Evolutionary conservation across 92 coral and sea anemone genomes (phyloP), one percentile per base, ranked within the genome.

Genomic region (Parazoanthus swiftii): DNA sequence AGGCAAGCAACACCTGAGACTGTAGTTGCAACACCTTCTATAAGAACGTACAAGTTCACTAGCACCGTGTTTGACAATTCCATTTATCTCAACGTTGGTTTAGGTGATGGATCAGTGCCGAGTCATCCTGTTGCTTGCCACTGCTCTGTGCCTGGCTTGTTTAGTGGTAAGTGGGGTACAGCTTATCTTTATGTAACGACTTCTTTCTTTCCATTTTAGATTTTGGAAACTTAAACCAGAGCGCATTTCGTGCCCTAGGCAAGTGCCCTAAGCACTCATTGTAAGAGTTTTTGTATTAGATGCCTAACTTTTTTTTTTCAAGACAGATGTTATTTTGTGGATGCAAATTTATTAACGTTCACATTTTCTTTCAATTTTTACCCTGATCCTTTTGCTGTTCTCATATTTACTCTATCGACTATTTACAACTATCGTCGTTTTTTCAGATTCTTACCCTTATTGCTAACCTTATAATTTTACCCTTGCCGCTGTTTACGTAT

Each of bases 101-200:
- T 78, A 95, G 97, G 95, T 81, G 83, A 95, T 95, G 98, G 90
- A 90, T 92, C 91, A 91, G 90, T 87, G 89, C 74, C 89, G 92
- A 86, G 91, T 91, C 83, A 90, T 90, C 74, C 90, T 92, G 86
- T 90, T 93, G 92, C 88, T 93, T 82, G 91, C 92, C 89, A 50
- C 91, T 63, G 98, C 91, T 85, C 93, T 95, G 15, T 94, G 96
- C 81, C 92, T 95, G 81, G 92, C 93, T 56, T 85, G 88, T 59
- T 71, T 95, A 58, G 93, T 95, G 93, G 98, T 95, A 88, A 79
- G 98, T 93, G 14, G 18, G 7, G 25, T 78, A 43, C 36, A 43
- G 6, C 23, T 29, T 39, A 43, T 20, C 29, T 26, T 54, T 11
- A 48, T 4, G 23, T 8, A 26, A 23, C 14, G 21, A 26, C 14